These are phyloP conservation scores for Diabrotica virgifera DNA, from an alignment of 1,140 invertebrate species.

Conservation along the genomic window DNA sequence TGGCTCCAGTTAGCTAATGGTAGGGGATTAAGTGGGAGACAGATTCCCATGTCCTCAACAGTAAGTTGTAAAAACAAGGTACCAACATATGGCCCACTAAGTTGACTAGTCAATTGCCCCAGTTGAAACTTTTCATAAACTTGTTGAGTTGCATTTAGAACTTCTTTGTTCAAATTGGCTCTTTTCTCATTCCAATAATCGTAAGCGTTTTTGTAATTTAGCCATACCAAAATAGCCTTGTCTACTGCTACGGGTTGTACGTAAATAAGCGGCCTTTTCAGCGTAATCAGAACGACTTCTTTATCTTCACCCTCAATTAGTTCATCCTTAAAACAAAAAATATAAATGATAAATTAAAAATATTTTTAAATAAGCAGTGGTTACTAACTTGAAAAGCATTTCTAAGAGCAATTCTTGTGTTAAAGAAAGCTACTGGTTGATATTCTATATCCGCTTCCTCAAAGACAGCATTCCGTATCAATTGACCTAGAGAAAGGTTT, in stretches of 20 bases:
- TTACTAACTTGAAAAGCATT: conserved; percentile 41
- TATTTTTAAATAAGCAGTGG: neutral
- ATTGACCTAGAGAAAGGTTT: conserved; percentile 90
- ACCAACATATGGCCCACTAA: conserved; percentile 73
- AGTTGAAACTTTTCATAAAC: conserved; percentile 71
- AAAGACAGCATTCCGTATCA: conserved; percentile 90
- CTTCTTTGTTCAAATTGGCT: conserved; percentile 82
- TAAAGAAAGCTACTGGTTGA: conserved; percentile 96
- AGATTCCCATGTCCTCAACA: conserved; percentile 96
- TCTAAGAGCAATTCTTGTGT: conserved; percentile 76
- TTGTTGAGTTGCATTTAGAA: conserved; percentile 78
- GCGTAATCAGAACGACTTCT: conserved; percentile 88
- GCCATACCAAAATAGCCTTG: conserved; percentile 94
- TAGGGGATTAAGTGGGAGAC: conserved; percentile 83
- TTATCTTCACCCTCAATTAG: conserved; percentile 85
- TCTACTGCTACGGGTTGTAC: conserved; percentile 95
- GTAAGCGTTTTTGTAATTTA: conserved; percentile 98
- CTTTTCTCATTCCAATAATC: conserved; percentile 98
- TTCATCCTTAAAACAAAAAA: conserved; percentile 76
- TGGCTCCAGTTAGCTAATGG: conserved; percentile 65
- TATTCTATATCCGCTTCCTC: conserved; percentile 96
- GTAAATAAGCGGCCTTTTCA: conserved; percentile 89
- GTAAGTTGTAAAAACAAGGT: conserved; percentile 92
- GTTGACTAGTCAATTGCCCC: conserved; percentile 71
- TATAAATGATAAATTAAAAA: neutral